Evolutionary conservation across 2,113 vertebrate species (phyloP).

Genomic region (Percopsis transmontana): DNA sequence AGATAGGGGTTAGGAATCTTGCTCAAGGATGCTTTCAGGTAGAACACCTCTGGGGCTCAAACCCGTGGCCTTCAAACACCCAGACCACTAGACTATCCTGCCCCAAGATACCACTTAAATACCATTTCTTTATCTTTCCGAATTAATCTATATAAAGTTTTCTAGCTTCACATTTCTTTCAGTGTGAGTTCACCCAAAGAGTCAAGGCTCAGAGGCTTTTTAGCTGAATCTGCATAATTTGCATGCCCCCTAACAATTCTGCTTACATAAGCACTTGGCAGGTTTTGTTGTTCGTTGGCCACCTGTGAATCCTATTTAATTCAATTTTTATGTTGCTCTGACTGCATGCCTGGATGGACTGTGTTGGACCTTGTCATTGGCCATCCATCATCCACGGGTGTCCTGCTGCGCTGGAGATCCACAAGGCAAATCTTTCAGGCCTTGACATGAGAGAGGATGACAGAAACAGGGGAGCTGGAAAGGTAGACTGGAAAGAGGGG

Average conservation of each 20-base stretch:
- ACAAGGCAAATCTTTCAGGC: conserved; percentile 46
- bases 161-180: too few species aligned
- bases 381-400: conserved; percentile 72
- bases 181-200: too few species aligned
- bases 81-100: too few species aligned
- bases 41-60: too few species aligned
- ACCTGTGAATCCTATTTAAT: conserved; percentile 65
- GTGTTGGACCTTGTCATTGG: conserved; percentile 72
- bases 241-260: conserved; percentile 45
- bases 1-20: too few species aligned
- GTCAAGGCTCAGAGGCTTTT: not conserved
- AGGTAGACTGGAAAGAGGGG: conserved; percentile 11
- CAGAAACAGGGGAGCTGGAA: conserved; percentile 41
- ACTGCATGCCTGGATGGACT: conserved; percentile 69
- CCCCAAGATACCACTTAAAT: too few species aligned
- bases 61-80: too few species aligned
- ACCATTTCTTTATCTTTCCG: too few species aligned
- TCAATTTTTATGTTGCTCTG: conserved; percentile 57
- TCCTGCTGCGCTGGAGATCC: conserved; percentile 69
- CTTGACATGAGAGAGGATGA: conserved; percentile 59
- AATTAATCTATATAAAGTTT: too few species aligned
- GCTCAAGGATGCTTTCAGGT: too few species aligned
- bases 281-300: conserved; percentile 44
- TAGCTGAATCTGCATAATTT: conserved; percentile 45
- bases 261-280: conserved; percentile 62